Conservation (phyloP, 2,113 vertebrate species). For the Chionodraco myersi region DNA sequence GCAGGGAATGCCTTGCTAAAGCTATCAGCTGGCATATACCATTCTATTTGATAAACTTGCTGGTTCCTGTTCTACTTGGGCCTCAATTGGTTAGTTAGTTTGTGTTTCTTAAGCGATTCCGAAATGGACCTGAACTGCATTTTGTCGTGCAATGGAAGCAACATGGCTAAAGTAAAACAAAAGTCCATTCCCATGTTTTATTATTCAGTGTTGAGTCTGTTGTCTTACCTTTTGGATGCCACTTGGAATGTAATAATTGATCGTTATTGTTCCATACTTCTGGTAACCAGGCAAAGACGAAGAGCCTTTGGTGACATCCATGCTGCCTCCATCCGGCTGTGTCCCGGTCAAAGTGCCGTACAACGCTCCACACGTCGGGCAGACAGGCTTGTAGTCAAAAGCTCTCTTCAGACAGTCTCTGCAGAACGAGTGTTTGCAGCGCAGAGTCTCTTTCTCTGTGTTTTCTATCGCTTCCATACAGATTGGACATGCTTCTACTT, state of each 20-base stretch:
- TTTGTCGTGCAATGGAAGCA: too few species aligned
- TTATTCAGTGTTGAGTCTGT: too few species aligned
- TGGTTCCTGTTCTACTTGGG: too few species aligned
- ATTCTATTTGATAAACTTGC: too few species aligned
- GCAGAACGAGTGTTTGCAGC: constrained; percentile 82
- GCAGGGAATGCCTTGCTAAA: too few species aligned
- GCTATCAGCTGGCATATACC: too few species aligned
- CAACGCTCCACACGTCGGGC: constrained; percentile 79
- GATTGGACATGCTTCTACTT: constrained; percentile 74
- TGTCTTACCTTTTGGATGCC: constrained; percentile 79
- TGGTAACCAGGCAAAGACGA: constrained; percentile 76
- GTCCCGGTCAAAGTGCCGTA: constrained; percentile 78
- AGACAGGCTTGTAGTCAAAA: constrained; percentile 78
- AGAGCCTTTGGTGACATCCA: not conserved
- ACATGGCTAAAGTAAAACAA: too few species aligned
- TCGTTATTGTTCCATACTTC: constrained; percentile 65
- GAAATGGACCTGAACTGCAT: too few species aligned
- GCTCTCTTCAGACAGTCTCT: constrained; percentile 72
- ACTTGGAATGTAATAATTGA: constrained; percentile 75
- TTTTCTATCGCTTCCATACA: constrained; percentile 76
- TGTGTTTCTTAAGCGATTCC: too few species aligned
- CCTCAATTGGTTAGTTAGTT: too few species aligned
- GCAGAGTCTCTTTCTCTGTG: constrained; percentile 56
- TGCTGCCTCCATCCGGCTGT: constrained; percentile 75
- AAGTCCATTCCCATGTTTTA: too few species aligned